Base-by-base conservation (phyloP, 2,113 vertebrate species). In the Sapayoa aenigma region DNA sequence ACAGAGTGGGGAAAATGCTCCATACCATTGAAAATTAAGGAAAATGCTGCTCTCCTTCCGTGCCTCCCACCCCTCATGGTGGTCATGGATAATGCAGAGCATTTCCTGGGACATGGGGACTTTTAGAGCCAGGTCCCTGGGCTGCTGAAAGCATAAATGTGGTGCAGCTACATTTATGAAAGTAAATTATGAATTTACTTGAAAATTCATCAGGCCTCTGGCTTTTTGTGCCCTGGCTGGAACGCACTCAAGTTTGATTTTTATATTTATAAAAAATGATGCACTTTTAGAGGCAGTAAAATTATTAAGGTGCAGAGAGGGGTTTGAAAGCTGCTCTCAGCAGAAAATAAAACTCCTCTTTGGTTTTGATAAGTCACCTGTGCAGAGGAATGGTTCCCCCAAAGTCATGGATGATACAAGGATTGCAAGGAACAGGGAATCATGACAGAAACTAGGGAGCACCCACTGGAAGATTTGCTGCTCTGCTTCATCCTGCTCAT, bases 201-300 rank as follows among this genome's bases (percentile, higher is more conserved):
- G n/a, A n/a, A n/a, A n/a, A n/a, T n/a, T n/a, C 0, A 0, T 50
- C 62, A 65, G 7, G 28, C 42, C 46, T 1, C 68, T 68, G 25
- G 33, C 50, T 30, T 30, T 4, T 11, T 62, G 30, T 59, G n/a
- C 42, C 37, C 19, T 78, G 63, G 14, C 21, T 55, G 12, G 8
- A 58, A 53, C 23, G 30, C 59, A 20, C n/a, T 83, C 12, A 15
- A n/a, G 41, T 53, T 58, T 0, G 1, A 39, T 53, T 73, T 90
- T n/a, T n/a, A n/a, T 50, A 46, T 33, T 39, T 50, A 28, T 50
- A 11, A 35, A 42, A 20, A 33, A 24, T 8, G 23, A 15, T 44
- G 42, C 6, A 44, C 16, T 44, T 44, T 17, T 15, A 44, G 42
- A 44, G 44, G 17, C 27, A 71, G 42, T 73, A 5, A 25, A 56